Base-by-base conservation (phyloP, 2,888 invertebrate genomes). In the Pyrocoelia pectoralis region DNA sequence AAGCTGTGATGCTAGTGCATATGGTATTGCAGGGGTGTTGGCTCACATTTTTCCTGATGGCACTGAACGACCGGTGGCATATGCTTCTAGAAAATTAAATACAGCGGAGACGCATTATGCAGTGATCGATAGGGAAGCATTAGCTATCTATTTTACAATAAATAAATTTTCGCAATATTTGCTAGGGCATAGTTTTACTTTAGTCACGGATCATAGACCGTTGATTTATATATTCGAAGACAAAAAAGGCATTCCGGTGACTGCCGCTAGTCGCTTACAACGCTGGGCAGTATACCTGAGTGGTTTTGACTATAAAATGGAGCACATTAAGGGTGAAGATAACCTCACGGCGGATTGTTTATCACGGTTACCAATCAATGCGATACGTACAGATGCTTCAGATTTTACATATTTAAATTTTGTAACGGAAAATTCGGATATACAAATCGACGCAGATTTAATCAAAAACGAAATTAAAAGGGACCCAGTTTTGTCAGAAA, bases 1-100 rank as follows among this genome's bases (percentile, higher is more conserved):
- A n/a, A n/a, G n/a, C n/a, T n/a, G n/a, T n/a, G n/a, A n/a, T n/a
- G n/a, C n/a, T n/a, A 38, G 38, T 2, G 5, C 38, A 12, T 38
- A 38, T 41, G 14, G 41, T 38, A 38, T 38, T 38, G 38, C 38
- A 5, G 38, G 38, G 38, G 38, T 38, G n/a, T 38, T 38, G 38
- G 5, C 38, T 38, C 38, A 38, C 2, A n/a, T 38, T 2, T 12
- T 38, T 12, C 38, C 10, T 38, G 38, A 38, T 38, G 10, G 6
- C 38, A 38, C 2, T 38, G 38, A 8, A 12, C 5, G 38, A 38
- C 38, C 38, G n/a, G n/a, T 9, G n/a, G 5, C 3, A 8, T 38
- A 8, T 12, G 38, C 38, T 8, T 38, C 38, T 8, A 38, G 38
- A 38, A 38, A 5, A 3, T 38, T 38, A 38, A 38, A 12, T 38